Evolutionary conservation across 2,797 vertebrate genomes (phyloP), one percentile per base, ranked within the genome.

Genomic region (Sebastiscus tertius): DNA sequence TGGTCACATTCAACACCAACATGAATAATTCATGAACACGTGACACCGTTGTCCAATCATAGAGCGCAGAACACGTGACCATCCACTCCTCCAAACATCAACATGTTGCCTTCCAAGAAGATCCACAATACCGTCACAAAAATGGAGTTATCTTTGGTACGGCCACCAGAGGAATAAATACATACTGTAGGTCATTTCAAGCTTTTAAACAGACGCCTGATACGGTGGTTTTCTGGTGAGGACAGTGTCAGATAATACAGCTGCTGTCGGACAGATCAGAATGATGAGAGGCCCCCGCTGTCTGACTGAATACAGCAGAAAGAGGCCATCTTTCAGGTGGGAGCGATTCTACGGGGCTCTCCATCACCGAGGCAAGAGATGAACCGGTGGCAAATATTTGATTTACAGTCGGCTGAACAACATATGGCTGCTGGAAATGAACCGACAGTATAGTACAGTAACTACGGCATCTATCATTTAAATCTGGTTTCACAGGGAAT

Each of bases 321-420:
- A 64, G 72, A 34, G 63, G 76, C 68, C 76, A 83, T 83, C 64
- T 49, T 31, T 83, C 79, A 84, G 56, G 12, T 26, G 49, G 58
- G 55, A 75, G 64, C 22, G 31, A 81, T 55, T 74, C 67, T 33
- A 46, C 62, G 24, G 72, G 64, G 54, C 55, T 76, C 65, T 87
- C 71, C 58, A 80, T 87, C 79, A 82, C 54, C 2, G 22, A 70
- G 69, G 60, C 55, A 26, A 70, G 42, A 77, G 65, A 69, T 59
- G 60, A 62, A 79, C 60, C 55, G 49, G 6, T 33, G 46, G 67
- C 64, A 52, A 20, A 27, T 6, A 49, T 80, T 10, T 84, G 52
- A 89, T 89, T 87, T 85, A 88, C 55, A 74, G 20, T 2, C 5
- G 33, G 56, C 58, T 66, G 36, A 88, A 77, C 74, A 65, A 72